Base-by-base conservation (phyloP, 2,113 vertebrate genomes). In the Cygnus atratus region DNA sequence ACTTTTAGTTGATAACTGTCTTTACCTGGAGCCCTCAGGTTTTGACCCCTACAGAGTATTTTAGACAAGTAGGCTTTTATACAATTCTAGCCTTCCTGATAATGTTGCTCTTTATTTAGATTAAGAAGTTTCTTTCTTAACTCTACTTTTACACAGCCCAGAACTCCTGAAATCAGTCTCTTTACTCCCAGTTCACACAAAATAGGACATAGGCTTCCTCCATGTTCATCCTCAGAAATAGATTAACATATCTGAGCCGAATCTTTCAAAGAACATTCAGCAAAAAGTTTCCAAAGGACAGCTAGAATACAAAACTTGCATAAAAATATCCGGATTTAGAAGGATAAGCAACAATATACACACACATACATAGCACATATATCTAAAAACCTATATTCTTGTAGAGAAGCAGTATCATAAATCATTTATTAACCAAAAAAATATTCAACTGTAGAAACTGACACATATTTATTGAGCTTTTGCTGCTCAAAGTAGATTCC, bases 321-420 rank as follows among this genome's bases (percentile, higher is more conserved):
- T 41, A 28, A 74, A 84, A 85, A 72, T 46, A 90, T 26, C 62
- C 21, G 31, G 3, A 39, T 44, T 61, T 76, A 13, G 66, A 85
- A 88, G 25, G 16, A 28, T 21, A 59, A 75, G 29, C 19, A 91
- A 43, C 25, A 58, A 43, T 37, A 61, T 7, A 77, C 8, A 75
- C 8, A 52, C 3, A 35, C 2, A 66, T 0, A 31, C 6, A 7
- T 13, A 35, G 43, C 3, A 4, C 5, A 46, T 29, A 54, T 15
- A 71, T 33, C 17, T 3, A 57, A 19, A 84, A 61, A 62, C 16
- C 46, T 48, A 22, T 21, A 48, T 22, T 48, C 46, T 21, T 48
- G 46, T 48, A 48, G 46, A 48, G 46, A 22, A 48, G 46, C 20
- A 48, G 46, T 16, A 46, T 9, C 44, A 39, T 22, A 48, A 22